Evolutionary conservation across 1,140 invertebrate species (phyloP).

Genomic region (Brachystomella parvula): DNA sequence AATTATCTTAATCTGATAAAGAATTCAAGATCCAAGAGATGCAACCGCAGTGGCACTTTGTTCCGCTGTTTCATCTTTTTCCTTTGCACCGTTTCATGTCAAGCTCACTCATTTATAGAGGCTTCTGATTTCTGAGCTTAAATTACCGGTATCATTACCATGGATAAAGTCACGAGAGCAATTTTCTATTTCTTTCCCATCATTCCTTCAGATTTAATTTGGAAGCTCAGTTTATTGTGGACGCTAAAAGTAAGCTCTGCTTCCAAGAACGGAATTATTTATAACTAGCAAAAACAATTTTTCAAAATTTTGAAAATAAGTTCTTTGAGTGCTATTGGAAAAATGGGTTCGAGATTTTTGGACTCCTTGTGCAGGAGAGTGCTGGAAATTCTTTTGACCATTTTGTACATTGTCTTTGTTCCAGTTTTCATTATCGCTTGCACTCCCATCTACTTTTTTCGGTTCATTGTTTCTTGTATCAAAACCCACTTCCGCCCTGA

Average conservation of each 20-base stretch:
- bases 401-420: slow-evolving; percentile 8
- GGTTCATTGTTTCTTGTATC: neutral
- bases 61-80: no score
- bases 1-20: no score
- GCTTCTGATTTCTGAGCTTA: no score
- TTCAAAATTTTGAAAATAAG: neutral
- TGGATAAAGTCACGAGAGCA: no score
- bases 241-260: neutral
- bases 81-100: no score
- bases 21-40: no score
- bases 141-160: no score
- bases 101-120: no score
- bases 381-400: slow-evolving; percentile 8
- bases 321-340: neutral
- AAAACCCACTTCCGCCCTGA: neutral
- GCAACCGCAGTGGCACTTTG: no score
- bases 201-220: no score
- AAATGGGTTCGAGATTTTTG: neutral
- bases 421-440: neutral
- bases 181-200: no score
- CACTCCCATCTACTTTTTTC: slow-evolving; percentile 13
- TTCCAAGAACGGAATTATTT: neutral
- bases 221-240: no score
- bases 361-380: neutral
- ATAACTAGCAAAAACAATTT: neutral